Evolutionary conservation across 1,140 invertebrate species (phyloP).

Genomic region (Lucilia sericata): DNA sequence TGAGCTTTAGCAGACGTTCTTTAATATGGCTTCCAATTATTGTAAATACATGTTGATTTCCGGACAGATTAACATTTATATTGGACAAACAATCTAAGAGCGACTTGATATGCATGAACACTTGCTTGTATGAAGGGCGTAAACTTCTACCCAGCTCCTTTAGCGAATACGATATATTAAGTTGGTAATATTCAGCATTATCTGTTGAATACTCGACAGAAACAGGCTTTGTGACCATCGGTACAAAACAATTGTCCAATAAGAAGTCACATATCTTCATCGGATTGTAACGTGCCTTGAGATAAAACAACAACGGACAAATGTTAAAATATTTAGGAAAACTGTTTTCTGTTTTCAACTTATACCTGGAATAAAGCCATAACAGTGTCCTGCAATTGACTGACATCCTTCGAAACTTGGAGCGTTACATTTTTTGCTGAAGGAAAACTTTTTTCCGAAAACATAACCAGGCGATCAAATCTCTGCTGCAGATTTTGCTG

Average conservation of each 20-base stretch:
- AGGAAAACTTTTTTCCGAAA: constrained; percentile 62
- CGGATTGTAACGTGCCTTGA: constrained; percentile 58
- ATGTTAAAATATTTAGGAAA: not conserved
- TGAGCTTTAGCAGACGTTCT: constrained; percentile 73
- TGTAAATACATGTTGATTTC: constrained; percentile 72
- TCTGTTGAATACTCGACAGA: constrained; percentile 56
- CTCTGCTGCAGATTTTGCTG: constrained; percentile 61
- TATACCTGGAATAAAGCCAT: constrained; percentile 58
- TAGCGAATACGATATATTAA: constrained; percentile 61
- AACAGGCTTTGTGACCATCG: constrained; percentile 60
- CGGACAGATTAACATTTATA: constrained; percentile 71
- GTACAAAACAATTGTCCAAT: constrained; percentile 62
- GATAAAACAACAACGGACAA: not conserved
- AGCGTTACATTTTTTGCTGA: constrained; percentile 61
- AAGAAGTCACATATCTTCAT: constrained; percentile 59
- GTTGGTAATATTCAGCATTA: constrained; percentile 48
- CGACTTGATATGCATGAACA: constrained; percentile 73
- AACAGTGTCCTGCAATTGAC: constrained; percentile 60
- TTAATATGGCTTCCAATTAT: constrained; percentile 75
- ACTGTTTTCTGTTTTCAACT: too few species aligned
- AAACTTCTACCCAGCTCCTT: constrained; percentile 52
- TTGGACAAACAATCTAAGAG: constrained; percentile 74
- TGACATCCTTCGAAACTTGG: constrained; percentile 58
- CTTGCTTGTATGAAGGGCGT: constrained; percentile 70
- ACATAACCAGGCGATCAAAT: constrained; percentile 61